phyloP scores from a whole-genome alignment of 2,113 vertebrate species.

The Psilopsiagon aymara region DNA sequence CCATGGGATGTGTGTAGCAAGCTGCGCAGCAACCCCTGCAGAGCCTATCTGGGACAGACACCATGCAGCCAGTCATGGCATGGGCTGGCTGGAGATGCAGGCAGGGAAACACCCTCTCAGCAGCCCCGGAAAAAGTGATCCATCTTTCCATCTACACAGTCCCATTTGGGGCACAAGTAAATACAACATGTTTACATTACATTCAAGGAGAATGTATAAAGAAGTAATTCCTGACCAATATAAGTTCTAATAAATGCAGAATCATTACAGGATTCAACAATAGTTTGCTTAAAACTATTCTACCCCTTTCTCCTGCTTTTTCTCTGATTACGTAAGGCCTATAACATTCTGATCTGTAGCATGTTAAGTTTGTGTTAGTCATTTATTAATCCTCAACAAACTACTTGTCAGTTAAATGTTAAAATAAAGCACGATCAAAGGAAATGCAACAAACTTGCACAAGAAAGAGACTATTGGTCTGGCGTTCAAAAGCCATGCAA shows the following conservation, averaged over 20 bases:
- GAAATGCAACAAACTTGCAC: neutral
- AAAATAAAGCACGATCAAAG: neutral
- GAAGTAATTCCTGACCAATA: neutral
- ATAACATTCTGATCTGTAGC: neutral
- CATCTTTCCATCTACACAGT: neutral
- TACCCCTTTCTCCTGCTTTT: neutral
- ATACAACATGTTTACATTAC: neutral
- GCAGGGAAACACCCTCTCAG: neutral
- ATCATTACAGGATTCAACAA: neutral
- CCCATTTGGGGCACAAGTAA: neutral
- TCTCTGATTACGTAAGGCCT: neutral
- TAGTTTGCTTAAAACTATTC: neutral
- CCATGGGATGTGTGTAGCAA: neutral
- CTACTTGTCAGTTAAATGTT: constrained; percentile 12
- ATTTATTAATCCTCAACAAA: constrained; percentile 36
- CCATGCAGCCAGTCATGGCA: neutral
- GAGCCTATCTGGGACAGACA: neutral
- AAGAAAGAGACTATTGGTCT: neutral
- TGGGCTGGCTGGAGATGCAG: neutral
- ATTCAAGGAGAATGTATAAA: neutral
- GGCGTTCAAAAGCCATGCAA: neutral
- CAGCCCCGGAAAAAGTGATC: neutral
- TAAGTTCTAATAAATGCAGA: neutral
- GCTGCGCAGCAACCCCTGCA: neutral
- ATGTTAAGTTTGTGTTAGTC: neutral